Base-by-base conservation (phyloP, 2,113 vertebrate species). In the Prietella phreatophila region DNA sequence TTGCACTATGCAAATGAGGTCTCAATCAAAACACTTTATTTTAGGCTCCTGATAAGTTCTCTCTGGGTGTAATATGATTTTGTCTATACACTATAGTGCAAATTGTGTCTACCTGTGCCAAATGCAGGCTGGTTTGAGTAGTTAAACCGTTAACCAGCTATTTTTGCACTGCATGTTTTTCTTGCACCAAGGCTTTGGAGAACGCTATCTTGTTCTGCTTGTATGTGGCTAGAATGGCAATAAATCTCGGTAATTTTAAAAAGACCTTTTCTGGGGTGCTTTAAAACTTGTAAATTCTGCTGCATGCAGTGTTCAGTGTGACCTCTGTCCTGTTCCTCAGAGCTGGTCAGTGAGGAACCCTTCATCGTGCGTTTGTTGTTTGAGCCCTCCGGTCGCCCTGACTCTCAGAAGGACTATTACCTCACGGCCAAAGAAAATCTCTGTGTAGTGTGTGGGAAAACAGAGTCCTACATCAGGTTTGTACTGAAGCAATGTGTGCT, bases 381-480 rank as follows among this genome's bases (percentile, higher is more conserved):
- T 90, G 98, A 99, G 90, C 98, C 98, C 22, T 97, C 98, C 0
- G 97, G 98, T 84, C 97, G 98, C 25, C 98, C 98, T 0, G 98
- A 99, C 86, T 98, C 98, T 11, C 96, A 97, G 69, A 96, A 97
- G 84, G 98, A 99, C 93, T 99, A 99, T 87, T 99, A 99, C 25
- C 94, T 99, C 89, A 98, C 96, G 3, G 95, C 98, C 47, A 99
- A 99, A 93, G 96, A 99, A 94, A 99, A 99, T 84, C 93, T 99
- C 0, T 99, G 98, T 90, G 98, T 99, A 27, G 97, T 99, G 13
- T 99, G 98, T 83, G 98, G 98, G 69, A 99, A 97, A 93, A 95
- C 93, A 0, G 97, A 99, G 79, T 98, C 98, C 76, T 99, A 99
- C 90, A 99, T 99, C 91, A 96, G 98, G 98, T 99, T 53, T 89